phyloP scores from a whole-genome alignment of 2,797 vertebrate species.

The Cephalopachus bancanus region DNA sequence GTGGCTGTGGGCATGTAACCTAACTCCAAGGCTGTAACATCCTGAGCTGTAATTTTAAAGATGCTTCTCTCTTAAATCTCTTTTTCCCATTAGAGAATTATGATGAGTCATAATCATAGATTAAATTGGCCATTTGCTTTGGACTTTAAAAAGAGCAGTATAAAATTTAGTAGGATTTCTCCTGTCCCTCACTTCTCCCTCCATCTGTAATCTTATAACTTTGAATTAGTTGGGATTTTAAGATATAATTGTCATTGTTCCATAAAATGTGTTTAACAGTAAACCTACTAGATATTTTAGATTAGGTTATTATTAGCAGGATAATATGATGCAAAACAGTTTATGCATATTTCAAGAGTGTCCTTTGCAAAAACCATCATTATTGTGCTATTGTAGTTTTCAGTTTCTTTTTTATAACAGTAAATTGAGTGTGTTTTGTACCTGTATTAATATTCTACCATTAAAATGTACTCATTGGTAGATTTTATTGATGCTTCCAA shows the following conservation, averaged over 20 bases:
- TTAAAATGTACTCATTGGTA: conserved; percentile 9
- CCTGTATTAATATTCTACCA: neutral
- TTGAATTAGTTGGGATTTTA: conserved; percentile 15
- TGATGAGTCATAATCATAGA: neutral
- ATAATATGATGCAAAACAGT: neutral
- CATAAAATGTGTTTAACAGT: neutral
- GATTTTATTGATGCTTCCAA: conserved; percentile 1
- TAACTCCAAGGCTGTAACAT: neutral
- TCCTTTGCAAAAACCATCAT: neutral
- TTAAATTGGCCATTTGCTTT: conserved; percentile 9
- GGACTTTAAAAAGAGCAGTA: conserved; percentile 21
- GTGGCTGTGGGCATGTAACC: neutral
- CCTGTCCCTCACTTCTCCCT: neutral
- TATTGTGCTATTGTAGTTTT: neutral
- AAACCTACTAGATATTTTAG: neutral
- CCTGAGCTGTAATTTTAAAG: neutral
- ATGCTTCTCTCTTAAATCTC: neutral
- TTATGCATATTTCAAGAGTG: neutral
- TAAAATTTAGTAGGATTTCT: neutral
- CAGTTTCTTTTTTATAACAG: conserved; percentile 7
- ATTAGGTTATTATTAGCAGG: neutral
- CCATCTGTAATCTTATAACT: neutral
- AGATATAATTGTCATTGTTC: neutral
- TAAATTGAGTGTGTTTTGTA: neutral
- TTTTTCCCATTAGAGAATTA: conserved; percentile 44